Evolutionary conservation across 2,113 vertebrate species (phyloP), one percentile per base, ranked within the genome.

Genomic region (Cyphomyrus discorhynchus): DNA sequence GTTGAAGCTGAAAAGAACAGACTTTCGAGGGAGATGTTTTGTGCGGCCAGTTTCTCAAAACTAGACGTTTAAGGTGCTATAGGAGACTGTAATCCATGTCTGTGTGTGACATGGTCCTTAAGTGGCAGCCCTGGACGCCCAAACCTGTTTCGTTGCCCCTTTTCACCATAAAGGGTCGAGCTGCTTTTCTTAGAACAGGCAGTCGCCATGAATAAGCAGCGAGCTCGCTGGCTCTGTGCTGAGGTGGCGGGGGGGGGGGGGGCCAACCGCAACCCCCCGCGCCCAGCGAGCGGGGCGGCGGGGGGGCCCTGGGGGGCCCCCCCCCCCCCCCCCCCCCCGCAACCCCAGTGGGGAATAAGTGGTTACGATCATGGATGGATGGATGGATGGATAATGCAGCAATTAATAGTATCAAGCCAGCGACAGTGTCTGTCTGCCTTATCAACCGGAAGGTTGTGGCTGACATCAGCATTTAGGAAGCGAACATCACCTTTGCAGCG

Each of bases 191-290:
- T 42, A 93, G 93, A 91, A 93, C 92, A 94, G 93, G 91, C 7
- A 87, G 90, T 0, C 93, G 94, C 92, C 92, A 92, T 93, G 94
- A 94, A 95, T 94, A 95, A 90, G 87, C 90, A 89, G 45, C 91
- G 15, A 24, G 49, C 49, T 19, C 11, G 31, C 27, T 35, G 47
- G 2, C 47, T 52, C n/a, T 53, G 85, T 15, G 49, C 21, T 87
- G 31, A 27, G 50, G 50, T 9, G 11, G 49, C 0, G 10, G 47
- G 47, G 9, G 47, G 47, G 5, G 7, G 82, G 24, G 45, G 47
- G n/a, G n/a, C n/a, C n/a, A n/a, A n/a, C n/a, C n/a, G n/a, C n/a
- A n/a, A n/a, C n/a, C n/a, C n/a, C n/a, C n/a, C n/a, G n/a, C n/a
- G n/a, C n/a, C n/a, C n/a, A n/a, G n/a, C n/a, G n/a, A n/a, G n/a